Evolutionary conservation across 2,888 invertebrate species (phyloP).

Genomic region (Anodontia alba): DNA sequence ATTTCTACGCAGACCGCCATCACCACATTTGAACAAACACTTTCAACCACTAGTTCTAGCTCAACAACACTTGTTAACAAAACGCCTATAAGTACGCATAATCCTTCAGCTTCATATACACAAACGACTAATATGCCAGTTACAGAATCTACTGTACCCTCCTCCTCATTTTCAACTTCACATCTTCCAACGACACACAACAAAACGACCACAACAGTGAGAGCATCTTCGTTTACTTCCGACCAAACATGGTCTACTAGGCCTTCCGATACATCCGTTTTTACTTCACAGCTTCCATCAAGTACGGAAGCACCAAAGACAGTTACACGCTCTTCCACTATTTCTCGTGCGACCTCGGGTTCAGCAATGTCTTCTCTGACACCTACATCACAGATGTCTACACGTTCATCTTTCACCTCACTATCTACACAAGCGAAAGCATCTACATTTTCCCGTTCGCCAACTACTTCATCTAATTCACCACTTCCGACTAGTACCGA

Average conservation of each 20-base stretch:
- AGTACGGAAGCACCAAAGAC: background rate
- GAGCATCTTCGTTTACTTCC: background rate
- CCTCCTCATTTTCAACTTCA: background rate
- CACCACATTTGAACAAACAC: background rate
- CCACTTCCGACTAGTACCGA: too few species aligned
- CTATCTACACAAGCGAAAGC: background rate
- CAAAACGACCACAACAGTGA: background rate
- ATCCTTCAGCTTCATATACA: background rate
- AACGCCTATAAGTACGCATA: background rate
- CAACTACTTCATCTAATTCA: too few species aligned
- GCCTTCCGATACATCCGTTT: background rate
- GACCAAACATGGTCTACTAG: background rate
- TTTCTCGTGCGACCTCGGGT: background rate
- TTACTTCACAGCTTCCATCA: constrained; percentile 18
- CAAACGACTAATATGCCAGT: background rate
- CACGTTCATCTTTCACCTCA: background rate
- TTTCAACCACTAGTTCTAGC: background rate
- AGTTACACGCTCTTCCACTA: background rate
- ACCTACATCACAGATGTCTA: background rate
- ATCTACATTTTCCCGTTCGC: background rate
- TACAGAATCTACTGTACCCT: too few species aligned
- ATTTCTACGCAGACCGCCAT: background rate
- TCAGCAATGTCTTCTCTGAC: too few species aligned
- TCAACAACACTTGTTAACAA: background rate
- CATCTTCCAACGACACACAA: background rate